phyloP scores from a whole-genome alignment of 1,140 invertebrate genomes.

The Ptiloglossa arizonensis region DNA sequence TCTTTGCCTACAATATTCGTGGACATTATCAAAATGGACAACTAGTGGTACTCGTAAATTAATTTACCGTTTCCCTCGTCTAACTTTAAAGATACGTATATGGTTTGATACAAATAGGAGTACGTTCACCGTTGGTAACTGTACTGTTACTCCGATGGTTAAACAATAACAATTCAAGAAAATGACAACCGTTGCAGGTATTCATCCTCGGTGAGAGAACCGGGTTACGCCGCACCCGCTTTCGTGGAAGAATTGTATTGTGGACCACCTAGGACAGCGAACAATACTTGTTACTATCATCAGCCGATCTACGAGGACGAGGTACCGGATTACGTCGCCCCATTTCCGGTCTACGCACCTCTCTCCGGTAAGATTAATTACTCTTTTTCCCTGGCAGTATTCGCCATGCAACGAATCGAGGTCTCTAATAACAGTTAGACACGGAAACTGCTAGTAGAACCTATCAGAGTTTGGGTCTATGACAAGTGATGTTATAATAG shows the following conservation, averaged over 20 bases:
- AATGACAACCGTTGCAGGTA: constrained; percentile 62
- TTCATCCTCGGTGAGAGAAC: constrained; percentile 69
- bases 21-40: no score
- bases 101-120: no score
- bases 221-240: constrained; percentile 75
- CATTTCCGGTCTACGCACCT: constrained; percentile 74
- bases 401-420: not conserved
- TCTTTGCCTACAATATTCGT: no score
- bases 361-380: constrained; percentile 72
- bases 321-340: constrained; percentile 73
- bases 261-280: constrained; percentile 66
- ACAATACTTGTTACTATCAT: constrained; percentile 71
- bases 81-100: no score
- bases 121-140: no score
- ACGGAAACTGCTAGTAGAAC: no score
- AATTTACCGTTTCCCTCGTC: no score
- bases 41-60: no score
- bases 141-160: no score
- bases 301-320: constrained; percentile 78
- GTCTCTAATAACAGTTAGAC: not conserved
- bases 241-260: constrained; percentile 77
- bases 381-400: not conserved
- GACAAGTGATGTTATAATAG: no score
- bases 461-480: no score
- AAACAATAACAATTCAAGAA: not conserved